A percentile compares a stretch with the other conserved stretches of the same genome.
Evolutionary conservation across 2,797 vertebrate species (phyloP).

Genomic region (Ctenosaura bakeri): DNA sequence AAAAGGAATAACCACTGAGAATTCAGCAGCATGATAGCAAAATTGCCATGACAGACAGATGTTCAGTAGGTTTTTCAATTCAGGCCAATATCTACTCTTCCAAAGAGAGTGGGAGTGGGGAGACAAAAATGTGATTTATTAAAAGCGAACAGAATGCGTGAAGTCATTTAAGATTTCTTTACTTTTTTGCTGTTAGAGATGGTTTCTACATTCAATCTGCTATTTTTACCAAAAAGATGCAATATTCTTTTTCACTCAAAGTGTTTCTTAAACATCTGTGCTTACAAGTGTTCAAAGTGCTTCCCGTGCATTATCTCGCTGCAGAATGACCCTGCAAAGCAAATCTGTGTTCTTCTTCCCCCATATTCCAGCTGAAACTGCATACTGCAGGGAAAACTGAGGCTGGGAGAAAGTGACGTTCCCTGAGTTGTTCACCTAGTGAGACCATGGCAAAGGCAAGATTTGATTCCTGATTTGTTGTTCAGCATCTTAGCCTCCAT

Average conservation of each 20-base stretch:
- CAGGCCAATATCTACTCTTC: conserved; percentile 46
- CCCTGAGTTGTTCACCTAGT: too few species aligned
- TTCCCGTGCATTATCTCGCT: not conserved
- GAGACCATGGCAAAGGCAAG: not conserved
- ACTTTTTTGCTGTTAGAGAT: conserved; percentile 26
- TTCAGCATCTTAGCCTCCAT: not conserved
- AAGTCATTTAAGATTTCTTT: conserved; percentile 45
- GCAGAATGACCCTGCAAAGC: not conserved
- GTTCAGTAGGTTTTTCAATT: conserved; percentile 41
- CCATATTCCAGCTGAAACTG: not conserved
- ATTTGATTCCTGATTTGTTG: not conserved
- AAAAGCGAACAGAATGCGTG: conserved; percentile 20
- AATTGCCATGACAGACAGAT: conserved; percentile 40
- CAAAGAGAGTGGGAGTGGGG: not conserved
- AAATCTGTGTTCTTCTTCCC: not conserved
- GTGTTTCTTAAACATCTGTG: not conserved
- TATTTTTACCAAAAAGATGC: conserved; percentile 9
- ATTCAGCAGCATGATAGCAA: conserved; percentile 5
- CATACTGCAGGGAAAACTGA: not conserved
- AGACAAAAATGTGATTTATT: not conserved
- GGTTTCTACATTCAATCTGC: conserved; percentile 16
- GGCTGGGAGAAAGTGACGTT: not conserved
- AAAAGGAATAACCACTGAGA: conserved; percentile 33
- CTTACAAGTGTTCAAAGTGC: not conserved
- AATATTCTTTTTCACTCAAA: conserved; percentile 10